These are phyloP conservation scores for Scomber japonicus DNA, from an alignment of 2,113 vertebrate species.

Conservation along the genomic window DNA sequence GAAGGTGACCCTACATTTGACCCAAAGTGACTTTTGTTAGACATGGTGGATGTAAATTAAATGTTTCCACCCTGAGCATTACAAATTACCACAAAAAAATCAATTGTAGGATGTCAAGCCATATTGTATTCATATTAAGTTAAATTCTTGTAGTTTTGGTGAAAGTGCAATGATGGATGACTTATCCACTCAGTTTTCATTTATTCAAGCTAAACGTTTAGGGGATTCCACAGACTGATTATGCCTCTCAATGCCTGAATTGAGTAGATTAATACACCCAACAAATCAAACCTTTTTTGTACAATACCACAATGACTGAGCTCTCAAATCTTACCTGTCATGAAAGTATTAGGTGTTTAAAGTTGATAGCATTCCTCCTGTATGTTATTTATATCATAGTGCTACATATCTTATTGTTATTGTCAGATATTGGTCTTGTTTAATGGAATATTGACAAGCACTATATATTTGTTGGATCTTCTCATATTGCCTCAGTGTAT, in stretches of 20 bases:
- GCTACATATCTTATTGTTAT: background rate
- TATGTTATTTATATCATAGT: background rate
- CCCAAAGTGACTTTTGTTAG: background rate
- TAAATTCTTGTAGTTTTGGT: background rate
- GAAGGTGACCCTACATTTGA: background rate
- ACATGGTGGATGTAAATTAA: background rate
- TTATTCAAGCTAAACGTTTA: slow-evolving; percentile 17
- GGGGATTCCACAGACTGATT: background rate
- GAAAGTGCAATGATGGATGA: background rate
- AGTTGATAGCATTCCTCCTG: background rate
- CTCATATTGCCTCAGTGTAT: too few relatives aligned
- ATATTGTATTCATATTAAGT: background rate
- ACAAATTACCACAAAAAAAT: background rate
- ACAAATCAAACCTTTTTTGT: slow-evolving; percentile 2
- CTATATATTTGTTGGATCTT: too few relatives aligned
- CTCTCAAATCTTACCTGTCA: background rate
- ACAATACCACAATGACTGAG: background rate
- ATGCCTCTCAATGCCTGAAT: background rate
- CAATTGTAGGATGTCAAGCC: background rate
- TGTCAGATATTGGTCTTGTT: slow-evolving; percentile 4
- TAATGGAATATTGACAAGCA: background rate
- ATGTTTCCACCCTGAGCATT: background rate
- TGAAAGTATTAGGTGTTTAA: background rate
- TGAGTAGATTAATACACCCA: background rate
- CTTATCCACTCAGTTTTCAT: background rate